Evolutionary conservation across 2,888 invertebrate genomes (phyloP).

Genomic region (Microdon myrmicae): DNA sequence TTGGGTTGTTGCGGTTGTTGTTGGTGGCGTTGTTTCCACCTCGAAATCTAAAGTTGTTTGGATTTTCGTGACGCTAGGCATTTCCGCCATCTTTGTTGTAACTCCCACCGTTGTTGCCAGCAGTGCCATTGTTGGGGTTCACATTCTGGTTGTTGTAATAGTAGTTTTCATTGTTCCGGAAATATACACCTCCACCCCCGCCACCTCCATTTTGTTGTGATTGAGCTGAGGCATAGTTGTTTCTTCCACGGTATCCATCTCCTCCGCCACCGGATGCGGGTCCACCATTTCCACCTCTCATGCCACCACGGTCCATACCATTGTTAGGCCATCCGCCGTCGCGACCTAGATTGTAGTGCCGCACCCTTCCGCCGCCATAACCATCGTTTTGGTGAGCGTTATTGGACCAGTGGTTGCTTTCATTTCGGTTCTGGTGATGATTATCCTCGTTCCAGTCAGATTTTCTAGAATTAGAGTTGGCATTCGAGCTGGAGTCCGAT

Average conservation of each 20-base stretch:
- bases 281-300: constrained; percentile 52
- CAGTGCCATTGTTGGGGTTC: constrained; percentile 57
- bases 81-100: constrained; percentile 43
- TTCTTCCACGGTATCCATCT: constrained; percentile 43
- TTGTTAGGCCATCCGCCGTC: constrained; percentile 57
- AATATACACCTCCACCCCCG: constrained; percentile 60
- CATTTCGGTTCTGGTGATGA: constrained; percentile 34
- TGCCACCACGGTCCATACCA: constrained; percentile 58
- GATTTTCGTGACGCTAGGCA: constrained; percentile 33
- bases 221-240: constrained; percentile 54
- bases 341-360: constrained; percentile 55
- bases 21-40: constrained; percentile 55
- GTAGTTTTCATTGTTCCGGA: constrained; percentile 63
- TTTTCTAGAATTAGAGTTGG: constrained; percentile 57
- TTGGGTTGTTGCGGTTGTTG: constrained; percentile 46
- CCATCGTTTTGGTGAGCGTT: constrained; percentile 42
- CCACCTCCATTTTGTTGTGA: constrained; percentile 58
- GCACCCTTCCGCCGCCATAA: constrained; percentile 47
- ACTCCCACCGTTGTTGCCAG: constrained; percentile 54
- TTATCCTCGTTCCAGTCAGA: constrained; percentile 41
- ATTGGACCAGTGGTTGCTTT: constrained; percentile 55
- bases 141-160: constrained; percentile 55
- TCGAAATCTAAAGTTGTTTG: constrained; percentile 60
- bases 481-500: constrained; percentile 53
- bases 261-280: constrained; percentile 22